Percentiles rank a stretch among this genome's conserved stretches.
These are phyloP conservation scores for Blera fallax DNA, from an alignment of 2,888 invertebrate species.

Conservation along the genomic window DNA sequence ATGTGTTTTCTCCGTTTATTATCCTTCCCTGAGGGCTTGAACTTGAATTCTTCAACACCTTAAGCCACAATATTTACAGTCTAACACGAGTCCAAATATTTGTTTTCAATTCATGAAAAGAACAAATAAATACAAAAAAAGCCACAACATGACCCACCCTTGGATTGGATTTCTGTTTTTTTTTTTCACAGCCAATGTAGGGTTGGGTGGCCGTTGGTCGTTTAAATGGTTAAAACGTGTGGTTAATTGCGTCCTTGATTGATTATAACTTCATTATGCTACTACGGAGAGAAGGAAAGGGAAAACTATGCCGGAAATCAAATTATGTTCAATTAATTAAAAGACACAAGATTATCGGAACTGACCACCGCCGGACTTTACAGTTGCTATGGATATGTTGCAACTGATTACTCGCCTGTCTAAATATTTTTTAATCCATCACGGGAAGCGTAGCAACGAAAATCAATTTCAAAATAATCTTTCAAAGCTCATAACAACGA, in stretches of 20 bases:
- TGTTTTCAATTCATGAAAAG: constrained; percentile 12
- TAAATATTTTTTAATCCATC: constrained; percentile 6
- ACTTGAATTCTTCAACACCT: neutral
- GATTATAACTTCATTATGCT: constrained; percentile 19
- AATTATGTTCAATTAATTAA: constrained; percentile 47
- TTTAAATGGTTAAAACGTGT: constrained; percentile 34
- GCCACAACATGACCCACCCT: neutral
- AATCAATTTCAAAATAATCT: constrained; percentile 63
- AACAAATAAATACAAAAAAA: constrained; percentile 10
- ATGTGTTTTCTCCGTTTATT: neutral
- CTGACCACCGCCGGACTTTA: neutral
- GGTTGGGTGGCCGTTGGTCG: neutral
- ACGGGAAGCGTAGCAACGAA: constrained; percentile 10
- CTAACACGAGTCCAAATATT: constrained; percentile 36
- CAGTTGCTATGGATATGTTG: too few relatives aligned
- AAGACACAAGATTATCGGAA: constrained; percentile 1
- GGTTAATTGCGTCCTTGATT: neutral
- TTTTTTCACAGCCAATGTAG: neutral
- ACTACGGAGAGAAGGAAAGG: neutral
- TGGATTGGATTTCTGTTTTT: neutral
- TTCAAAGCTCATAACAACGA: constrained; percentile 29
- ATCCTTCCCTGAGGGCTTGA: neutral
- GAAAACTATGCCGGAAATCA: constrained; percentile 7
- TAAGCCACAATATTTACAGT: constrained; percentile 14
- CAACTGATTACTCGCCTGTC: neutral